Evolutionary conservation across 2,888 invertebrate species (phyloP), one percentile per base, ranked within the genome.

Genomic region (Coecobrya sp.): DNA sequence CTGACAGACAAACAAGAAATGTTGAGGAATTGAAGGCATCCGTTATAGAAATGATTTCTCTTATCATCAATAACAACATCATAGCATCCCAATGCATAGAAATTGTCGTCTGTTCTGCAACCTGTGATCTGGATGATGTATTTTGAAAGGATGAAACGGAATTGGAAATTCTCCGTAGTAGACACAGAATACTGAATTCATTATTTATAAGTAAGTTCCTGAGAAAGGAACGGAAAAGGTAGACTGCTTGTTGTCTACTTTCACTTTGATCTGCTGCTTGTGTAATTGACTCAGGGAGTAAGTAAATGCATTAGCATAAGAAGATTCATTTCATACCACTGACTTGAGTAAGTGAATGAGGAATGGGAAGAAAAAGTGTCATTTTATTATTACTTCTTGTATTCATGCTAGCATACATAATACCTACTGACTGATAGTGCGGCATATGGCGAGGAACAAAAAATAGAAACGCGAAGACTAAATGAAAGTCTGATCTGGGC

Each of bases 231-330:
- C 4, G 30, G 19, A 59, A 3, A 59, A 19, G 59, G 59, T n/a
- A 59, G 10, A 68, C 13, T 30, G 30, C n/a, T 73, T 16, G 36
- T 42, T 73, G 36, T 73, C 19, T 36, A 10, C 42, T 36, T 73
- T 73, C 19, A 73, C 70, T 73, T 73, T 73, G 70, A 73, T 73
- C 70, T 42, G 2, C 68, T 68, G 70, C 42, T n/a, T 73, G 7
- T 73, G 30, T 73, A 73, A 73, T 73, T 73, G 70, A 73, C 70
- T 73, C 70, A 42, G 19, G 30, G 70, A 73, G 42, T 19, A 73
- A 19, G 70, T 42, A 73, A 65, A 27, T 65, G 11, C 65, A 65
- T 65, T 65, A 65, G 65, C 65, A 65, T 65, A 65, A 73, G 70
- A 42, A 42, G 11, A 73, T 73, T 36, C 70, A 42, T 42, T 68